Base-by-base conservation (phyloP, 2,113 vertebrate species). In the Nothobranchius furzeri region DNA sequence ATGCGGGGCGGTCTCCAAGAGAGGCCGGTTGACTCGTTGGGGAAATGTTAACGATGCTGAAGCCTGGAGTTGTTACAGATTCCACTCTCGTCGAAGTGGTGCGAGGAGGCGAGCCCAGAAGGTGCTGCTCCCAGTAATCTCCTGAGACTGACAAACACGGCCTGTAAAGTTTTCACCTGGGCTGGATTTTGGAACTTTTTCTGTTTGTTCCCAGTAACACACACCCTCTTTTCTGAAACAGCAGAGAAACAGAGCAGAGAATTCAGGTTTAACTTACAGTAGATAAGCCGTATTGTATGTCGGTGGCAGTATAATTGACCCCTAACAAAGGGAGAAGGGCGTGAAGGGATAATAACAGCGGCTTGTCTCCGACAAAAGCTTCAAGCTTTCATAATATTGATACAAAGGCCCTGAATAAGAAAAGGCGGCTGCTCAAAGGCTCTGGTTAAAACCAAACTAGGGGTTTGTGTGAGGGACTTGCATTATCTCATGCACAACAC, bases 11-110 rank as follows among this genome's bases (percentile, higher is more conserved):
- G 91, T 91, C 89, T 93, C 94, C 90, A 81, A 91, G 88, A 92
- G 91, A 93, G 93, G 93, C 88, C 82, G 88, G 88, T 84, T 79
- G 76, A 89, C 87, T 76, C 89, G 89, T 92, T 91, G 92, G 92
- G 89, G 88, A 95, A 94, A 94, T 94, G 94, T 92, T 93, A 94
- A 93, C 93, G 91, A 93, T 87, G 91, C 91, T 88, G 90, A 93
- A 92, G 90, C 90, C 91, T 94, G 87, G 79, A 91, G 88, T 90
- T 1, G 73, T 92, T 84, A 86, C 75, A 60, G 87, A 91, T 92
- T 93, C 85, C 87, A 68, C 85, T 92, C 85, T 65, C 78, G 80
- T 73, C 54, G 87, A 81, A 85, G 84, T 78, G 68, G 64, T 75
- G 75, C 13, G 35, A 60, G 76, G 66, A 76, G 82, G 81, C 59